phyloP scores from a whole-genome alignment of 1,140 invertebrate genomes.

The Drosophila sulfurigaster region DNA sequence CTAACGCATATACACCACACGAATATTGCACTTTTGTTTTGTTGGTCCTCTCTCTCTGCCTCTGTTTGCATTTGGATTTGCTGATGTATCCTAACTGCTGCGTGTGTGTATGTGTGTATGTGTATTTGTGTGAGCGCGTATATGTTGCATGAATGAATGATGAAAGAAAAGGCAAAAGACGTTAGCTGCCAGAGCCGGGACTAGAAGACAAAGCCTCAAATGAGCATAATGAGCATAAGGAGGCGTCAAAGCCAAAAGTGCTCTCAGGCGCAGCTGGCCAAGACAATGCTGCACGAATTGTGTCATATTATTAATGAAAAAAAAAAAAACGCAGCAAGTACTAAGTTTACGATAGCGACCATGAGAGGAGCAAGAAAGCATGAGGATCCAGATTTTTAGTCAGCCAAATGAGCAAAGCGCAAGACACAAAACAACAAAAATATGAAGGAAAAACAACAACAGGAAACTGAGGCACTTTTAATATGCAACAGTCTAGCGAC shows the following conservation, averaged over 20 bases:
- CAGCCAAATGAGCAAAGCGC: slow-evolving; percentile 63
- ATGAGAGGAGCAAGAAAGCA: not conserved
- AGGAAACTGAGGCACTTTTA: slow-evolving; percentile 68
- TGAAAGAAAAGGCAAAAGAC: slow-evolving; percentile 69
- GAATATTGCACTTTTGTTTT: slow-evolving; percentile 63
- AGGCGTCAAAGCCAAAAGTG: slow-evolving; percentile 73
- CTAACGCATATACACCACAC: not conserved
- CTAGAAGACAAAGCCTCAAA: slow-evolving; percentile 76
- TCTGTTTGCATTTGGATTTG: slow-evolving; percentile 74
- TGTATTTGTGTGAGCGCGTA: slow-evolving; percentile 23
- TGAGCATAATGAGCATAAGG: slow-evolving; percentile 81
- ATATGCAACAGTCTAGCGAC: slow-evolving; percentile 67
- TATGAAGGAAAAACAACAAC: slow-evolving; percentile 53
- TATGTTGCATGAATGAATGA: slow-evolving; percentile 69
- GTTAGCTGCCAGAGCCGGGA: slow-evolving; percentile 37
- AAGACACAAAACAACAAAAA: slow-evolving; percentile 40
- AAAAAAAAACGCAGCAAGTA: slow-evolving; percentile 42
- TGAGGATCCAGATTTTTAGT: slow-evolving; percentile 33
- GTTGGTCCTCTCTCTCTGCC: slow-evolving; percentile 41
- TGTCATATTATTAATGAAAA: slow-evolving; percentile 83
- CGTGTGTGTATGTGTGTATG: slow-evolving; percentile 3
- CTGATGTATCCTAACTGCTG: slow-evolving; percentile 35
- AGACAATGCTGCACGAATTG: slow-evolving; percentile 76
- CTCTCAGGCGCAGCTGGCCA: slow-evolving; percentile 69
- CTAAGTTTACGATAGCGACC: not conserved